Evolutionary conservation across 2,888 invertebrate genomes (phyloP).

Genomic region (Latrodectus hesperus): DNA sequence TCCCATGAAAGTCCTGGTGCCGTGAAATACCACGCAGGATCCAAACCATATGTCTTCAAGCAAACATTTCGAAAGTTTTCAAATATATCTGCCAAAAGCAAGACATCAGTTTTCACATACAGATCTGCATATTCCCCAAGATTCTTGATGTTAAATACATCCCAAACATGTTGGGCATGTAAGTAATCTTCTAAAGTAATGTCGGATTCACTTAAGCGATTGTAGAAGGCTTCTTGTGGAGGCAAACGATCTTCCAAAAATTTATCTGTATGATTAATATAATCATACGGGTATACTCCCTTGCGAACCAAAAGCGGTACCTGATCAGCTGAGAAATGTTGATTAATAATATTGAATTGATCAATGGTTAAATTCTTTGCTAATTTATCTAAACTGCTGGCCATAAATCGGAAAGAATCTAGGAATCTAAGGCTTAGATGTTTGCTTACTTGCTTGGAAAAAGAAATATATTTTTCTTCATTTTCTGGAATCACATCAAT

Average conservation of each 20-base stretch:
- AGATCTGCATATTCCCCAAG: slow-evolving; percentile 70
- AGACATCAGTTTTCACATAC: slow-evolving; percentile 72
- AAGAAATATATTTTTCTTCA: slow-evolving; percentile 11
- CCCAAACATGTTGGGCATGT: slow-evolving; percentile 56
- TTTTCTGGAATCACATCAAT: background rate
- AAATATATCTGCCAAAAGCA: slow-evolving; percentile 73
- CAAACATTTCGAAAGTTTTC: slow-evolving; percentile 72
- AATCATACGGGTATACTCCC: background rate
- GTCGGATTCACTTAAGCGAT: background rate
- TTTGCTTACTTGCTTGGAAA: background rate
- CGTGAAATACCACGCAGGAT: too few relatives aligned
- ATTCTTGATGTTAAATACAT: background rate
- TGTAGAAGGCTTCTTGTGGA: background rate
- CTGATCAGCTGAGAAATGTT: background rate
- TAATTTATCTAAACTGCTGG: background rate
- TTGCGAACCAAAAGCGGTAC: background rate
- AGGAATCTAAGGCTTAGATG: background rate
- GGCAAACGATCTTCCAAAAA: background rate
- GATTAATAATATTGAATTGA: background rate
- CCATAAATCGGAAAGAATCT: background rate
- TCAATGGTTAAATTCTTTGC: background rate
- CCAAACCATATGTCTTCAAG: background rate
- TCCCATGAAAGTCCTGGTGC: too few relatives aligned
- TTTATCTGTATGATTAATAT: background rate
- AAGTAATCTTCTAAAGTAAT: slow-evolving; percentile 63